Evolutionary conservation across 2,113 vertebrate species (phyloP).

Genomic region (Lepidothrix coronata): DNA sequence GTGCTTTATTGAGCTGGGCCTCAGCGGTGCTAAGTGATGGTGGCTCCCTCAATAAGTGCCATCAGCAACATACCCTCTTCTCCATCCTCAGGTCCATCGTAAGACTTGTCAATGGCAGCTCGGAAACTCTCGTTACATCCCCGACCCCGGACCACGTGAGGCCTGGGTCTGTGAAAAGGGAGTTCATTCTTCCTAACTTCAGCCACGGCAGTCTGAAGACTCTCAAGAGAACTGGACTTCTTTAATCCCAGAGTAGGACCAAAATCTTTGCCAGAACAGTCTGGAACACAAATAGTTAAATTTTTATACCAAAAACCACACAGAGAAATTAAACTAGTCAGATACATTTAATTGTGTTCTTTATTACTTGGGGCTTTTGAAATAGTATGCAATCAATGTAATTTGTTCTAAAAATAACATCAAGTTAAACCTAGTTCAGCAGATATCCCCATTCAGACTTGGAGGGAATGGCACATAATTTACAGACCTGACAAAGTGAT

Average conservation of each 20-base stretch:
- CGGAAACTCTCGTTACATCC: conserved; percentile 98
- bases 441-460: not conserved
- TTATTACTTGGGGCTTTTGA: conserved; percentile 30
- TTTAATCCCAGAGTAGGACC: conserved; percentile 95
- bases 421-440: conserved; percentile 24
- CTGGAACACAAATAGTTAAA: conserved; percentile 62
- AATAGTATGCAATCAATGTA: conserved; percentile 13
- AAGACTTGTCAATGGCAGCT: conserved; percentile 97
- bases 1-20: not conserved
- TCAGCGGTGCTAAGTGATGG: not conserved
- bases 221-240: conserved; percentile 97
- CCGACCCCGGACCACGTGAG: conserved; percentile 91
- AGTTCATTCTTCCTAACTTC: conserved; percentile 92
- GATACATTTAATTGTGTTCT: conserved; percentile 5
- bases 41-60: not conserved
- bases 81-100: conserved; percentile 89
- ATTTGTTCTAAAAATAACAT: conserved; percentile 49
- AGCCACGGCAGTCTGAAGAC: conserved; percentile 93
- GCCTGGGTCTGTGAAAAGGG: conserved; percentile 91
- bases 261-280: conserved; percentile 77
- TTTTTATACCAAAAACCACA: not conserved
- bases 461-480: not conserved
- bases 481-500: not conserved
- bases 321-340: not conserved
- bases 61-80: conserved; percentile 81